Evolutionary conservation across 1,140 invertebrate genomes (phyloP).

Genomic region (Formica selysi): DNA sequence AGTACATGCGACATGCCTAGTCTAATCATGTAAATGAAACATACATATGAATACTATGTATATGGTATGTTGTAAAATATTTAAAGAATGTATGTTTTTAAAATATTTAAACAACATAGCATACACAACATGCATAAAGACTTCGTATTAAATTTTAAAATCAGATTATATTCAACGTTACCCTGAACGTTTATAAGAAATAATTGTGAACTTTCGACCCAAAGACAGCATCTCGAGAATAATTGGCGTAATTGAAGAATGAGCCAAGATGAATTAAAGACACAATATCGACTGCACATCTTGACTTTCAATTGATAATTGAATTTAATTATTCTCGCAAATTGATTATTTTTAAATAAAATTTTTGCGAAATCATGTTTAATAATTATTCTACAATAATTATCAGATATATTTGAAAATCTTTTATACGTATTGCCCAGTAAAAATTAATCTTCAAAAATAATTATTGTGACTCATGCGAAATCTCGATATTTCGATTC

Average conservation of each 20-base stretch:
- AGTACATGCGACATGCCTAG: conserved; percentile 18
- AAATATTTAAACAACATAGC: too few relatives aligned
- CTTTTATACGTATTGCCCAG: background rate
- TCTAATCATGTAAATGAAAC: conserved; percentile 22
- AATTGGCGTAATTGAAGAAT: background rate
- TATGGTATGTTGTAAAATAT: background rate
- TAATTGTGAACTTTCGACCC: background rate
- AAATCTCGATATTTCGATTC: conserved; percentile 7
- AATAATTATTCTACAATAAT: background rate
- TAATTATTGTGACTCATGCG: background rate
- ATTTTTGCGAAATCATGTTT: background rate
- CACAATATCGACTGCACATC: background rate
- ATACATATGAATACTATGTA: background rate
- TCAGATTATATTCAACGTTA: background rate
- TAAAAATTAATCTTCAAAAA: background rate
- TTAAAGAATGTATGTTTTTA: background rate
- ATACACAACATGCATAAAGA: background rate
- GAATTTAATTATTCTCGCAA: background rate
- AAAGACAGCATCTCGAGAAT: background rate
- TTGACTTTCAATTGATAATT: background rate
- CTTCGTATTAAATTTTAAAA: conserved; percentile 1
- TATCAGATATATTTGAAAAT: background rate
- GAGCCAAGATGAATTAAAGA: background rate
- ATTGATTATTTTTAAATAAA: background rate
- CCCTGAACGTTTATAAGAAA: background rate